Evolutionary conservation across 2,888 invertebrate species (phyloP).

Genomic region (Aporophyla lueneburgensis): DNA sequence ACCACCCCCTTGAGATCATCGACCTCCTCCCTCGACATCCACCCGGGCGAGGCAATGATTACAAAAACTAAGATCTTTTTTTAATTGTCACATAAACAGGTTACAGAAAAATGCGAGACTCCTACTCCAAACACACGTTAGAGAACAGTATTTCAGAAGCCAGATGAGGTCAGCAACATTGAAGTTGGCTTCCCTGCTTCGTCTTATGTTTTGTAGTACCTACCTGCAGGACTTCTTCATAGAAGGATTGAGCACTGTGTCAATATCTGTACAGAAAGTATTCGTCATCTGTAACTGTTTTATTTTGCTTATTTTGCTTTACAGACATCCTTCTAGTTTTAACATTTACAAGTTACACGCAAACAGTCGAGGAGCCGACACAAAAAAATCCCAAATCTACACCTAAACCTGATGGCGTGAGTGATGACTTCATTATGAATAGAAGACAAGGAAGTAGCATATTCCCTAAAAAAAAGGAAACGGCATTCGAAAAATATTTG

Average conservation of each 20-base stretch:
- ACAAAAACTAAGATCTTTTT: too few species aligned
- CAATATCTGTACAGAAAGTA: background rate
- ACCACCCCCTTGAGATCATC: too few species aligned
- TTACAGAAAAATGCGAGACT: too few species aligned
- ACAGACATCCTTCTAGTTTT: constrained; percentile 36
- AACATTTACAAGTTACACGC: constrained; percentile 9
- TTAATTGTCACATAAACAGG: too few species aligned
- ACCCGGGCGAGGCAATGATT: too few species aligned
- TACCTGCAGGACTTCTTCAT: background rate
- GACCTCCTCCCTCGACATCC: too few species aligned
- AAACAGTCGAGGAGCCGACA: background rate
- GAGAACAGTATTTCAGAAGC: too few species aligned
- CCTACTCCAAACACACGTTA: too few species aligned
- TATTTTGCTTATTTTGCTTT: background rate
- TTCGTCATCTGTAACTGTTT: background rate
- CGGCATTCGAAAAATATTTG: constrained; percentile 54
- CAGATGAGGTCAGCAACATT: background rate
- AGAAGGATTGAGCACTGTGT: background rate
- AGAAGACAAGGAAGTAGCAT: background rate
- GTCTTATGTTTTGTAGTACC: background rate
- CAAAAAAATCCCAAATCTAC: background rate
- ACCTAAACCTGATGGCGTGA: background rate
- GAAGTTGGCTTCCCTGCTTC: background rate
- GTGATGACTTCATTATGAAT: background rate
- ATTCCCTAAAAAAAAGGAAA: constrained; percentile 47